Evolutionary conservation across 2,888 invertebrate genomes (phyloP).

Genomic region (Diabrotica balteata): DNA sequence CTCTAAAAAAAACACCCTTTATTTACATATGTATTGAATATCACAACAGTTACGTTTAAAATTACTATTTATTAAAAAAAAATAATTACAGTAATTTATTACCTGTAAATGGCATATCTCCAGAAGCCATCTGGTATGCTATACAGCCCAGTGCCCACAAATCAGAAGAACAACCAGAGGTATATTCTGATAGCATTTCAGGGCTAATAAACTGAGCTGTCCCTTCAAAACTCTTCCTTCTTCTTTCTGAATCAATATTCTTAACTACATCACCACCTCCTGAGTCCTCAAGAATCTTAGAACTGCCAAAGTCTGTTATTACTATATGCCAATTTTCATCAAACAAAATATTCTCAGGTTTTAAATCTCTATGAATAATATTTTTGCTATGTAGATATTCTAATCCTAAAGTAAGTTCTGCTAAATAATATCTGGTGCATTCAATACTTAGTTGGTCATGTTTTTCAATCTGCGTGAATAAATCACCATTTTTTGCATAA

Average conservation of each 20-base stretch:
- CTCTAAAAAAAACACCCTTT: no score
- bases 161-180: slow-evolving; percentile 82
- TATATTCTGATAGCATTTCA: slow-evolving; percentile 86
- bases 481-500: slow-evolving; percentile 94
- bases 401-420: slow-evolving; percentile 87
- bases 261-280: slow-evolving; percentile 46
- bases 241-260: slow-evolving; percentile 53
- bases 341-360: slow-evolving; percentile 97
- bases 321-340: slow-evolving; percentile 95
- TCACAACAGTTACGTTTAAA: no score
- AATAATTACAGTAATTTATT: not conserved
- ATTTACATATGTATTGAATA: no score
- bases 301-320: slow-evolving; percentile 97
- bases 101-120: slow-evolving; percentile 58
- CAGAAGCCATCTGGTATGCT: slow-evolving; percentile 95
- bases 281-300: slow-evolving; percentile 74
- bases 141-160: slow-evolving; percentile 98
- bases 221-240: slow-evolving; percentile 73
- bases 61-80: no score
- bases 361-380: slow-evolving; percentile 95
- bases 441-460: slow-evolving; percentile 88
- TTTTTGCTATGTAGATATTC: slow-evolving; percentile 89
- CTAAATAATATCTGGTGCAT: slow-evolving; percentile 91
- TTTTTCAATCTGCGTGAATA: slow-evolving; percentile 89
- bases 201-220: slow-evolving; percentile 99